Conservation (phyloP, 2,888 invertebrate genomes). For the Leptogaster cylindrica region DNA sequence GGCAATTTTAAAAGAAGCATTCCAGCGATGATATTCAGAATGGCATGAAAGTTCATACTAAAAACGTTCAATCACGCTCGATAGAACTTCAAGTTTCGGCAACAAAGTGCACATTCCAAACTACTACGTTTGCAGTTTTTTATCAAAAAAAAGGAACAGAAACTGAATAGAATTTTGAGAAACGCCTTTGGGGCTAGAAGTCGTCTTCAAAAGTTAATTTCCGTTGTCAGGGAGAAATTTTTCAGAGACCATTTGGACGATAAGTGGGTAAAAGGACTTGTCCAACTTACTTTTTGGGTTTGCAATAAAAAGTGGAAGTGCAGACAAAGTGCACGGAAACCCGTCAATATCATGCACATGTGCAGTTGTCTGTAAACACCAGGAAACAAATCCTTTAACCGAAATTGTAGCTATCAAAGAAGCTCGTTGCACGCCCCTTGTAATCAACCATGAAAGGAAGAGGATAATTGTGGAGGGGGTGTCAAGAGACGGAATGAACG, state of each 20-base stretch:
- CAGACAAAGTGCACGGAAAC: background rate
- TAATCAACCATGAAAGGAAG: too few species aligned
- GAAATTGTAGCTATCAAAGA: constrained; percentile 24
- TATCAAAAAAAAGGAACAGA: background rate
- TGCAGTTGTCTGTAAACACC: background rate
- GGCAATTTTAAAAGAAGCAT: constrained; percentile 7
- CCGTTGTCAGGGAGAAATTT: constrained; percentile 7
- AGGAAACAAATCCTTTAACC: constrained; percentile 12
- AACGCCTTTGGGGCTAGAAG: constrained; percentile 4
- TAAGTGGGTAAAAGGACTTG: too few species aligned
- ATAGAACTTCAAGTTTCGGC: constrained; percentile 20
- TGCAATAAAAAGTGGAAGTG: background rate
- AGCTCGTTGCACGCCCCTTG: constrained; percentile 5
- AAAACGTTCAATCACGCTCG: constrained; percentile 26
- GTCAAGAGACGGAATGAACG: background rate
- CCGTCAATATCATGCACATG: background rate
- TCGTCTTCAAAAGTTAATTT: constrained; percentile 29
- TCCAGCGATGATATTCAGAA: background rate
- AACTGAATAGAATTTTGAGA: constrained; percentile 1
- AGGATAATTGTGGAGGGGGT: constrained; percentile 17
- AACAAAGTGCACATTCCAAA: constrained; percentile 5
- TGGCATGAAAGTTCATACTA: constrained; percentile 17
- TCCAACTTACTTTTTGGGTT: background rate
- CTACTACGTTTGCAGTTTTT: background rate
- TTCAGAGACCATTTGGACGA: constrained; percentile 6